phyloP scores from a whole-genome alignment of 2,888 invertebrate genomes.

The Hemicrepidius hirtus region DNA sequence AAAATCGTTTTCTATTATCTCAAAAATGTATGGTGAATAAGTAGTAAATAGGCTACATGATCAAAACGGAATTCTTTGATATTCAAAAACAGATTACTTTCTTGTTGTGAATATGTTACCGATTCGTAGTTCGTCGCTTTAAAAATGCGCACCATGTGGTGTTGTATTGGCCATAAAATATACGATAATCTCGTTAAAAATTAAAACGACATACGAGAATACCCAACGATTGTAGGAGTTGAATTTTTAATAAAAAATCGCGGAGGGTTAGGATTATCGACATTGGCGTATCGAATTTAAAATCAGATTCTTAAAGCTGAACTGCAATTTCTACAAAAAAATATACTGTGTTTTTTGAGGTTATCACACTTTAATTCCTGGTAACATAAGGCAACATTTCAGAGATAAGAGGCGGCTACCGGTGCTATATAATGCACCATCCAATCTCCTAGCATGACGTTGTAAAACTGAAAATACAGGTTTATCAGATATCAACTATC shows the following conservation, averaged over 20 bases:
- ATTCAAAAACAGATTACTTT: not conserved
- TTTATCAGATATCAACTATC: constrained; percentile 58
- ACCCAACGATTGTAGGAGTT: constrained; percentile 8
- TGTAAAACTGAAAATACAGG: constrained; percentile 56
- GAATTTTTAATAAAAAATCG: constrained; percentile 28
- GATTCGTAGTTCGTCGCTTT: constrained; percentile 1
- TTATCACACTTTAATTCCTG: constrained; percentile 28
- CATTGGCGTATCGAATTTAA: constrained; percentile 13
- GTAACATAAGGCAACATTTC: constrained; percentile 23
- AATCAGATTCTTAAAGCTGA: constrained; percentile 11
- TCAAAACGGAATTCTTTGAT: not conserved
- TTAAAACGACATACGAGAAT: constrained; percentile 17
- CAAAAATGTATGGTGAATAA: too few relatives aligned
- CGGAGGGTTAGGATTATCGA: constrained; percentile 15
- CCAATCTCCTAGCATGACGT: constrained; percentile 55
- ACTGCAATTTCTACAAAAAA: constrained; percentile 6
- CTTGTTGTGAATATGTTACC: not conserved
- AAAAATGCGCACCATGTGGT: constrained; percentile 5
- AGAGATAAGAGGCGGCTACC: constrained; percentile 27
- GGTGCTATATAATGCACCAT: constrained; percentile 43
- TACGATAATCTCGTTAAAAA: constrained; percentile 20
- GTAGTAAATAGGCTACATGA: too few relatives aligned
- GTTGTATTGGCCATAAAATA: constrained; percentile 16
- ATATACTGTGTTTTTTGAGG: constrained; percentile 7
- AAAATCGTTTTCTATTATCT: too few relatives aligned